Evolutionary conservation across 1,140 invertebrate species (phyloP).

Genomic region (Penaeus chinensis): DNA sequence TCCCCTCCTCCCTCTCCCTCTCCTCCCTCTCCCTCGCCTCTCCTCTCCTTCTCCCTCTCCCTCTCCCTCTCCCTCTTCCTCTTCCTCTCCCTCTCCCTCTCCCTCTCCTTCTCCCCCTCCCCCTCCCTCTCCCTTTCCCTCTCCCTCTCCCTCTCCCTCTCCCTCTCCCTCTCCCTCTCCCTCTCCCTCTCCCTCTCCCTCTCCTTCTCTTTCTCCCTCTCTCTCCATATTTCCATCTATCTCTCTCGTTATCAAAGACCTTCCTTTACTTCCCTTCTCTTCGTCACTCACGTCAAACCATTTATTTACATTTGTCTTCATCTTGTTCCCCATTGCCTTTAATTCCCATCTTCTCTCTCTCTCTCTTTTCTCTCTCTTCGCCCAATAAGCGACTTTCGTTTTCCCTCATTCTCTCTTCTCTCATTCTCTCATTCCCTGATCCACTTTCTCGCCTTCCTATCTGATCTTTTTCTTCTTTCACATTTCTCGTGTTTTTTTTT

Average conservation of each 20-base stretch:
- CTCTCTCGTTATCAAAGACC: neutral
- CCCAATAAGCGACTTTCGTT: too few relatives aligned
- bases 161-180: neutral
- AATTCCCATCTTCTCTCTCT: too few relatives aligned
- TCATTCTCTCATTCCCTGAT: too few relatives aligned
- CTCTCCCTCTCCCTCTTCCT: neutral
- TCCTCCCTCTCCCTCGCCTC: neutral
- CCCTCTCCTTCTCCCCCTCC: neutral
- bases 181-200: too few relatives aligned
- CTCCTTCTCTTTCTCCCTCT: neutral
- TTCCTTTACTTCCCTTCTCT: neutral
- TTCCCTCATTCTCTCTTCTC: too few relatives aligned
- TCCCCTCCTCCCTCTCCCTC: neutral
- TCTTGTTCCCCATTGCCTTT: too few relatives aligned
- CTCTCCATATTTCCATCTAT: neutral
- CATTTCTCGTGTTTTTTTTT: too few relatives aligned
- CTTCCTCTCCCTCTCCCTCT: neutral
- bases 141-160: rapidly evolving
- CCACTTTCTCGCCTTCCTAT: too few relatives aligned
- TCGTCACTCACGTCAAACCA: too few relatives aligned
- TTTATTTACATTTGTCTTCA: too few relatives aligned
- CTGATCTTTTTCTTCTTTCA: too few relatives aligned
- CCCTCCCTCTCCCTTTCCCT: neutral
- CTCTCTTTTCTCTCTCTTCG: too few relatives aligned
- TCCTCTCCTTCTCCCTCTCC: neutral